Base-by-base conservation (phyloP, 1,140 invertebrate genomes). In the Cyphomyrmex costatus region DNA sequence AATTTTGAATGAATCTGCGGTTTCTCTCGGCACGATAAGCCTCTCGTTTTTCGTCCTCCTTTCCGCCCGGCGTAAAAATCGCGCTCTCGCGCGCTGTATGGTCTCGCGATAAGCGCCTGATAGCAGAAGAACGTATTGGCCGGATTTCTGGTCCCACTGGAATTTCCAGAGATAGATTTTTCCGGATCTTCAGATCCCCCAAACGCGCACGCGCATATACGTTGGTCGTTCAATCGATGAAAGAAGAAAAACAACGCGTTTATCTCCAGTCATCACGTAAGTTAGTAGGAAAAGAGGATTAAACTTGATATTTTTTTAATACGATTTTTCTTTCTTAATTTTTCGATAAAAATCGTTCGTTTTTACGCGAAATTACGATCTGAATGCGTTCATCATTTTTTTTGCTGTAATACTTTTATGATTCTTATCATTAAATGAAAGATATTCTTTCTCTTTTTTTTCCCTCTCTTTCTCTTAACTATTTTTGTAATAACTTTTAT, bases 81-180 rank as follows among this genome's bases (percentile, higher is more conserved):
- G 16, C 21, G 51, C 21, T 27, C 66, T 53, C 53, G 36, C 33
- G 30, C 78, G 33, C 51, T 46, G 16, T 56, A 56, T 85, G 63
- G 84, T 53, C 30, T 42, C 24, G 21, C 60, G 85, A 88, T 88
- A 88, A 88, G 86, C 86, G 30, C 14, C 49, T 60, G 87, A 88
- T 88, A 88, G 33, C 49, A 49, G 14, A 70, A 84, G 78, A 88
- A 88, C 82, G 53, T 74, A 56, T 68, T 85, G 78, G 66, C 53
- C 87, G 87, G 78, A 88, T 83, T 83, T 88, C 78, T 87, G 53
- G 86, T 77, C 63, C 70, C 70, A 53, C 61, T 88, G 87, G 79
- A 88, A 88, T 76, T 84, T 76, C 63, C 79, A 33, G 49, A 83
- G 66, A 82, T 73, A 82, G 79, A 83, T 74, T 61, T 84, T 66